Evolutionary conservation across 2,797 vertebrate species (phyloP).

Genomic region (Otolemur crassicaudatus): DNA sequence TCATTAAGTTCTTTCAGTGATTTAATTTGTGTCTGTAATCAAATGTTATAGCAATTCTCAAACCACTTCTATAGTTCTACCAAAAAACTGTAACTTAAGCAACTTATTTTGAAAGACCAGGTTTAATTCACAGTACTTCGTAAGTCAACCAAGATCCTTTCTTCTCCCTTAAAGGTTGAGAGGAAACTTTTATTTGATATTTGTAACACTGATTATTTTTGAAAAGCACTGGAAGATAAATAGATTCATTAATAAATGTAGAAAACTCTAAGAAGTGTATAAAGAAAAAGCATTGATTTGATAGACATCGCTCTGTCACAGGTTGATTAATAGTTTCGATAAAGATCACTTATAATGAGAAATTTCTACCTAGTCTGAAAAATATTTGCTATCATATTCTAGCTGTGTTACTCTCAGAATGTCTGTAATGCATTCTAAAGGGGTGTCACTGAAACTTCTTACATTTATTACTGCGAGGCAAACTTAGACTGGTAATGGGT

Average conservation of each 20-base stretch:
- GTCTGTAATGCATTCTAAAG: not conserved
- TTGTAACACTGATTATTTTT: not conserved
- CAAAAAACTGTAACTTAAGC: not conserved
- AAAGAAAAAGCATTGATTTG: not conserved
- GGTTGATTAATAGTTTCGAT: not conserved
- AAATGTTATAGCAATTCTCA: not conserved
- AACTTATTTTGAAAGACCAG: not conserved
- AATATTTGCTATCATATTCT: not conserved
- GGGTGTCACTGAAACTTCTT: not conserved
- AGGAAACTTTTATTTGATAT: not conserved
- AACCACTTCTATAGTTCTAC: not conserved
- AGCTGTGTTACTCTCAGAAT: not conserved
- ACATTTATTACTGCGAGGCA: not conserved
- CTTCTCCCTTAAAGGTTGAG: not conserved
- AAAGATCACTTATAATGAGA: not conserved
- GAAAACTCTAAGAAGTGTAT: not conserved
- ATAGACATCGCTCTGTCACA: not conserved
- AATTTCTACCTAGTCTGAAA: conserved; percentile 34
- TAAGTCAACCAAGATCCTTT: not conserved
- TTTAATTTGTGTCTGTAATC: not conserved
- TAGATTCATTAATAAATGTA: not conserved
- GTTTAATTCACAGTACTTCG: not conserved
- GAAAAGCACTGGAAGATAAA: not conserved
- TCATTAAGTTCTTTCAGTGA: not conserved
- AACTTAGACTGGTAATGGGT: not conserved